Evolutionary conservation across 2,113 vertebrate species (phyloP).

Genomic region (Paedocypris sp.): DNA sequence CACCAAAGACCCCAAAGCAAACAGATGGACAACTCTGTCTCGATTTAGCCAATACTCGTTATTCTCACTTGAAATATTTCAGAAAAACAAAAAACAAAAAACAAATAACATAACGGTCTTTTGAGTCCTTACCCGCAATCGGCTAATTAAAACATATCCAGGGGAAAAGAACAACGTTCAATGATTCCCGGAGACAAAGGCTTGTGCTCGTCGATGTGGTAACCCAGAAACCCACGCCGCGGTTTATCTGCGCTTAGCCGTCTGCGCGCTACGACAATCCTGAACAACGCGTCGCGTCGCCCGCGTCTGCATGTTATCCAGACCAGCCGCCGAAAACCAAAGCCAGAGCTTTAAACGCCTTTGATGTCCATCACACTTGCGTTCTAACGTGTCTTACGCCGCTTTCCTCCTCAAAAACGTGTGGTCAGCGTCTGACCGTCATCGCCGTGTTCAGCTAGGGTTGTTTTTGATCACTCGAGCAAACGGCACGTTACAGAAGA

Average conservation of each 20-base stretch:
- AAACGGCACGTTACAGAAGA: neutral
- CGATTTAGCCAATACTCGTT: neutral
- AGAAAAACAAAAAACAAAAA: too few species aligned
- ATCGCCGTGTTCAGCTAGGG: neutral
- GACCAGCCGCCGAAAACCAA: neutral
- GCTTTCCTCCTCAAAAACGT: neutral
- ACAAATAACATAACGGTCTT: too few species aligned
- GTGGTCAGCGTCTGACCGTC: neutral
- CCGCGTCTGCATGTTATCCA: neutral
- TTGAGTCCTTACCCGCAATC: too few species aligned
- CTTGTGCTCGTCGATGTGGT: neutral
- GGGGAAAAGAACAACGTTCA: too few species aligned
- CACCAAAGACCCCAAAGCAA: neutral
- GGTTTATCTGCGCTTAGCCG: neutral
- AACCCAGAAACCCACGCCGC: neutral
- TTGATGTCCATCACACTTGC: neutral
- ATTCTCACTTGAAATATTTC: too few species aligned
- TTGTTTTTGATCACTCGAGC: neutral
- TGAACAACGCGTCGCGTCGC: neutral
- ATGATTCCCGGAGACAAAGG: too few species aligned
- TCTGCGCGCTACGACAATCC: neutral
- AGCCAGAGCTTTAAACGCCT: conserved; percentile 7
- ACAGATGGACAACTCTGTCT: neutral
- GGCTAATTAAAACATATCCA: too few species aligned
- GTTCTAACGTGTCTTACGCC: neutral